phyloP scores from a whole-genome alignment of 2,113 vertebrate genomes.

The Sialia sialis region DNA sequence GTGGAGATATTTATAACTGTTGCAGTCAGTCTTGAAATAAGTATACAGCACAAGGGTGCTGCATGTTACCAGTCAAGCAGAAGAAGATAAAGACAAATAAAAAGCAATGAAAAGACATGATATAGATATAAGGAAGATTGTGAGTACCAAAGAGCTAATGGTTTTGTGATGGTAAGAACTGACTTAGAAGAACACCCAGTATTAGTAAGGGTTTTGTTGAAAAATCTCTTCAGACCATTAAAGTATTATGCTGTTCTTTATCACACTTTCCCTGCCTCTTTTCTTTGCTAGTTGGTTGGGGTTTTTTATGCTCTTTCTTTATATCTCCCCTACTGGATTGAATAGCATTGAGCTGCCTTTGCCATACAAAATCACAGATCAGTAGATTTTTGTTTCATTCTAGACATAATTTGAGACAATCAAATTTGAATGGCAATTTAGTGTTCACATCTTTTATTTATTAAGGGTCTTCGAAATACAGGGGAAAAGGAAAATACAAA shows the following conservation, averaged over 20 bases:
- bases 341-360: constrained; percentile 61
- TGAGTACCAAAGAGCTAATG: constrained; percentile 24
- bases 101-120: constrained; percentile 38
- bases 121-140: constrained; percentile 9
- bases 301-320: constrained; percentile 37
- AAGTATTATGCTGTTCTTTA: constrained; percentile 63
- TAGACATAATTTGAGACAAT: constrained; percentile 70
- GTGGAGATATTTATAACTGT: constrained; percentile 60
- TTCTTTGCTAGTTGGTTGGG: background rate
- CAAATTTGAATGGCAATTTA: constrained; percentile 72
- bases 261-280: constrained; percentile 13
- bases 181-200: constrained; percentile 12
- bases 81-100: constrained; percentile 64
- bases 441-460: constrained; percentile 75
- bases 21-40: constrained; percentile 57
- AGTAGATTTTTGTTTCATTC: constrained; percentile 67
- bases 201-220: constrained; percentile 36
- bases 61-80: constrained; percentile 51
- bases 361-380: constrained; percentile 60
- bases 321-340: constrained; percentile 48
- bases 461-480: constrained; percentile 61
- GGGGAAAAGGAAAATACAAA: constrained; percentile 34
- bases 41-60: constrained; percentile 44
- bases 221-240: constrained; percentile 31
- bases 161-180: constrained; percentile 19